Base-by-base conservation (phyloP, 2,888 invertebrate species). In the Lutraria lutraria region DNA sequence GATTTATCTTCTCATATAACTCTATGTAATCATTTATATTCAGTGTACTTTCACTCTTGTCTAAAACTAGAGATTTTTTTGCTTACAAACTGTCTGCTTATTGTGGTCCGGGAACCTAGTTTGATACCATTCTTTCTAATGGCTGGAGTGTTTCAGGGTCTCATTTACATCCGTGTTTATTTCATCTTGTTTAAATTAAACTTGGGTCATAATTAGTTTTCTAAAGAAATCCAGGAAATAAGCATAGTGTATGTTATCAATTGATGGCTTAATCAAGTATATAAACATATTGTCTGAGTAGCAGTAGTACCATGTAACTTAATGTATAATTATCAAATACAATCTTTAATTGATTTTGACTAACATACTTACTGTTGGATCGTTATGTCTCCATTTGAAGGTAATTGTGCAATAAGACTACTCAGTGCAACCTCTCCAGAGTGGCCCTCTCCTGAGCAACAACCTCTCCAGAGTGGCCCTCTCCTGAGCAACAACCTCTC, bases 101-200 rank as follows among this genome's bases (percentile, higher is more conserved):
- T 25, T 68, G 63, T 21, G n/a, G 63, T 25, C 63, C 3, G 12
- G n/a, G n/a, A 25, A 0, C 25, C 13, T n/a, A 21, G n/a, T 43
- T 43, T 43, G 43, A 43, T 43, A 43, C 43, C 43, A 43, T 43
- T 4, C 8, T 43, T 2, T 43, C 43, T 43, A 4, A 43, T 4
- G 43, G 8, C 43, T 43, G 43, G 43, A 19, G n/a, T n/a, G n/a
- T 68, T 68, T 68, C n/a, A 25, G 4, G 25, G 76, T 76, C 76
- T 76, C 34, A 15, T 13, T 76, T 31, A 76, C 31, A 76, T 76
- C 76, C 76, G 76, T 76, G 34, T 76, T 76, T 76, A 34, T 76
- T 76, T 76, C 34, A 76, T 31, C 76, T 76, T 76, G 76, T 76
- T 76, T 76, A 76, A 34, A 31, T 76, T 76, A 31, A 34, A 76